Evolutionary conservation across 2,113 vertebrate species (phyloP).

Genomic region (Sakesphorus luctuosus): DNA sequence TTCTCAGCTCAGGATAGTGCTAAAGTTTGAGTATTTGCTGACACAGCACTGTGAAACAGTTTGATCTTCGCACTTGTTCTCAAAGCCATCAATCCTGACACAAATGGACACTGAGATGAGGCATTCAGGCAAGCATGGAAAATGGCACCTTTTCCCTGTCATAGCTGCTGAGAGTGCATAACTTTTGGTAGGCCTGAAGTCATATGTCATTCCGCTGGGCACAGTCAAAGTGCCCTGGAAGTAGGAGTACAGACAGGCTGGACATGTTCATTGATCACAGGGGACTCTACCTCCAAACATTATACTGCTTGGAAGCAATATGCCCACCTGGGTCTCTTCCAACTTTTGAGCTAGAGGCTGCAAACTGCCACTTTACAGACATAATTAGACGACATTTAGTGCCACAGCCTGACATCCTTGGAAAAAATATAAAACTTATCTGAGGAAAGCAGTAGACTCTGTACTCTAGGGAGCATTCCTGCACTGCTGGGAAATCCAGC

Average conservation of each 20-base stretch:
- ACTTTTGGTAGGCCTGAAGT: neutral
- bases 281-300: neutral
- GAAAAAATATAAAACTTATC: neutral
- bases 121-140: slow-evolving; percentile 45
- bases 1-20: neutral
- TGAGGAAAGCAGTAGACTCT: neutral
- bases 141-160: slow-evolving; percentile 45
- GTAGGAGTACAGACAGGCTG: neutral
- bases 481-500: neutral
- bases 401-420: neutral
- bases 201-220: neutral
- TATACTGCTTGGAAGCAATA: neutral
- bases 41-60: slow-evolving; percentile 10
- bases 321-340: neutral
- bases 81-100: slow-evolving; percentile 31
- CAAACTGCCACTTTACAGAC: neutral
- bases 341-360: neutral
- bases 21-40: slow-evolving; percentile 20
- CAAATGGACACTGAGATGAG: slow-evolving; percentile 38
- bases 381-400: neutral
- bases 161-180: neutral
- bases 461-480: neutral
- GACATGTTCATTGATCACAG: fast-evolving
- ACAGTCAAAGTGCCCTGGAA: neutral
- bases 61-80: slow-evolving; percentile 22